These are phyloP conservation scores for Eumeta japonica DNA, from an alignment of 1,140 invertebrate species.

Conservation along the genomic window DNA sequence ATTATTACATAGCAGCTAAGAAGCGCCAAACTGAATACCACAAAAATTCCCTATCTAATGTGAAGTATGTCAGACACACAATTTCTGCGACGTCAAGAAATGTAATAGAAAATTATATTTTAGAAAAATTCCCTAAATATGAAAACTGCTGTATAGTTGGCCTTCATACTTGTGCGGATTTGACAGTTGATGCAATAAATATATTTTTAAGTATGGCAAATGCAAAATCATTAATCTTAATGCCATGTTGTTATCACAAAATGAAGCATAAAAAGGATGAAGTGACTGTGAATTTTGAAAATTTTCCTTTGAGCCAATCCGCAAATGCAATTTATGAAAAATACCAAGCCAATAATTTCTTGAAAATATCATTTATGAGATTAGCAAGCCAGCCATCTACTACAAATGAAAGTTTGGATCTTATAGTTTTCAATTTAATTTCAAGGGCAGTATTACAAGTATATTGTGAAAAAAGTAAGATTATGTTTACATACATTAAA, in stretches of 20 bases:
- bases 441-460: constrained; percentile 62
- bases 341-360: constrained; percentile 35
- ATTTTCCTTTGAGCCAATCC: constrained; percentile 64
- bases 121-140: constrained; percentile 34
- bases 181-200: constrained; percentile 70
- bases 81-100: constrained; percentile 53
- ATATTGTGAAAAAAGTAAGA: constrained; percentile 59
- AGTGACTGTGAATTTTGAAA: constrained; percentile 44
- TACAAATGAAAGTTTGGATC: constrained; percentile 40
- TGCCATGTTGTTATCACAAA: constrained; percentile 88
- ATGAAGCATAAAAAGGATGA: constrained; percentile 35
- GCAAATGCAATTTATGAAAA: constrained; percentile 39
- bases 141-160: constrained; percentile 33
- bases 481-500: constrained; percentile 11
- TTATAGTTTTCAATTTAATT: constrained; percentile 60
- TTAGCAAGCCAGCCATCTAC: constrained; percentile 63
- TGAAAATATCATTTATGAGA: constrained; percentile 65
- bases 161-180: constrained; percentile 82
- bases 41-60: constrained; percentile 46
- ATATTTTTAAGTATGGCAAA: constrained; percentile 66
- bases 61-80: constrained; percentile 62
- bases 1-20: constrained; percentile 64
- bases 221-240: constrained; percentile 65
- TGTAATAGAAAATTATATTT: constrained; percentile 45
- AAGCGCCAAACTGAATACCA: constrained; percentile 62